These are phyloP conservation scores for Neoseiulus cucumeris DNA, from an alignment of 1,140 invertebrate genomes.

Conservation along the genomic window DNA sequence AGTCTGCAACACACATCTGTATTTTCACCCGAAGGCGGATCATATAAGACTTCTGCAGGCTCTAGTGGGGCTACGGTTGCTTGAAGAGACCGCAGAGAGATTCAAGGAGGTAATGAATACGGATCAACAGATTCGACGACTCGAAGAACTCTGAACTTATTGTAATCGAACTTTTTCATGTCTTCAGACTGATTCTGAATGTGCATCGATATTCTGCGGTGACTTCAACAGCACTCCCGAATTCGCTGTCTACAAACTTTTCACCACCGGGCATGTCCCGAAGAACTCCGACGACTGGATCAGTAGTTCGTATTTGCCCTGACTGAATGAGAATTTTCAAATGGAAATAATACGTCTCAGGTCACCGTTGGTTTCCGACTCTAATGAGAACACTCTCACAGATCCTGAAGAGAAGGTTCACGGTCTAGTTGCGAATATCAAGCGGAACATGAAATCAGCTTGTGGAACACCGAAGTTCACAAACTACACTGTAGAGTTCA, in stretches of 20 bases:
- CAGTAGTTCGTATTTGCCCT: conserved; percentile 41
- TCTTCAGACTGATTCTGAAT: conserved; percentile 24
- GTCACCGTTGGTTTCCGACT: no score
- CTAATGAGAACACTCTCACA: conserved; percentile 24
- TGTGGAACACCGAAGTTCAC: conserved; percentile 43
- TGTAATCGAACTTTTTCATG: no score
- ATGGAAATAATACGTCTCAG: no score
- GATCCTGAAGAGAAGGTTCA: conserved; percentile 41
- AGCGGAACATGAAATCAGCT: conserved; percentile 31
- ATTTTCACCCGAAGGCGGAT: conserved; percentile 68
- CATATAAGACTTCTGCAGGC: conserved; percentile 54
- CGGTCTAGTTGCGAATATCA: conserved; percentile 47
- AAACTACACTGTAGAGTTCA: conserved; percentile 60
- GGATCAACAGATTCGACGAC: no score
- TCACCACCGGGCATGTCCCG: conserved; percentile 41
- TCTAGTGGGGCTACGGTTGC: conserved; percentile 23
- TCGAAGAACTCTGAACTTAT: no score
- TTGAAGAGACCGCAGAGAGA: conserved; percentile 34
- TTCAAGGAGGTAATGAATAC: conserved; percentile 22
- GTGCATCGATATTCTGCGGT: conserved; percentile 50
- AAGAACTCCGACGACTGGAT: conserved; percentile 45
- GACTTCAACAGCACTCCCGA: conserved; percentile 71
- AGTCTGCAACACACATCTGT: conserved; percentile 73
- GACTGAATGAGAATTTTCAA: no score
- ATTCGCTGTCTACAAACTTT: conserved; percentile 50